Base-by-base conservation (phyloP, 2,113 vertebrate genomes). In the Orientallactaga bullata region DNA sequence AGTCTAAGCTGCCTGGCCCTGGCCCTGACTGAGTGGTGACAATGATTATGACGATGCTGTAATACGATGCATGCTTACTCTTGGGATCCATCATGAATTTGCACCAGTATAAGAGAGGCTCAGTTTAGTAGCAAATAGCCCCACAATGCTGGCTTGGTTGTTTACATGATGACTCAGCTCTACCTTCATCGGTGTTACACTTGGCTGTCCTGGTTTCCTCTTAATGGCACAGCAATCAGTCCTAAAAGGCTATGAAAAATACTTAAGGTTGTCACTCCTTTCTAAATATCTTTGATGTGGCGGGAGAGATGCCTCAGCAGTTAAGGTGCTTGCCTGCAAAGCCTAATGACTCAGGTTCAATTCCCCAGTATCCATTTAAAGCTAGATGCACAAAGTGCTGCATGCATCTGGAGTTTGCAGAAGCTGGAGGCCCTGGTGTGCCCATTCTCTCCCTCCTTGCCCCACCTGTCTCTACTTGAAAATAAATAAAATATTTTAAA, bases 181-280 rank as follows among this genome's bases (percentile, higher is more conserved):
- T 87, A 28, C 17, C 39, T 26, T 60, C 30, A 61, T 61, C 0
- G 0, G 69, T 7, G 2, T 55, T 55, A 15, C 3, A 81, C 30
- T 71, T 47, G 73, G 28, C 47, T 80, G 65, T 58, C 55, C 63
- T 32, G 55, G 39, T 74, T 78, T 72, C 15, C 39, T 88, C 51
- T 94, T 68, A 69, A 85, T 15, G 15, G 39, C 74, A 81, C 3
- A 55, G 39, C 2, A 71, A 68, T 71, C 61, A 84, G 84, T 39
- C 63, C 30, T 32, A 87, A 90, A 87, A 65, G 42, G 0, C 39
- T 77, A 87, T 28, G 35, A 80, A 30, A 30, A 78, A 73, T 63
- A 66, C 26, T 37, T 85, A 83, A 72, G 85, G 87, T 80, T 83
- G n/a, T 84, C 66, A 68, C 6, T 78, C 39, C n/a, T 94, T 89